Evolutionary conservation across 2,888 invertebrate genomes (phyloP).

Genomic region (Aphidius colemani): DNA sequence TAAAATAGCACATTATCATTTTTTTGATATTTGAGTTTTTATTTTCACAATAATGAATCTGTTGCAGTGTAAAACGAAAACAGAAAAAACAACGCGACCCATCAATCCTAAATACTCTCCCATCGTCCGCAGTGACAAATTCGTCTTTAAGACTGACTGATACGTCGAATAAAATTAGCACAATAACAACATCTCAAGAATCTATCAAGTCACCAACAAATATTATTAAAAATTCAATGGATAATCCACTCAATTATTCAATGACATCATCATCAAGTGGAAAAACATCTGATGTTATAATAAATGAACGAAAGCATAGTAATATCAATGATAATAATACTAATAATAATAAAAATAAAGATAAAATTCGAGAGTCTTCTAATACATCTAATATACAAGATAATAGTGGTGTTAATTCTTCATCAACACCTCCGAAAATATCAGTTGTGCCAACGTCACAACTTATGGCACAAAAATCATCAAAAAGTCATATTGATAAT

Average conservation of each 20-base stretch:
- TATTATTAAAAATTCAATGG: slow-evolving; percentile 35
- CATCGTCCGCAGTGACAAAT: slow-evolving; percentile 29
- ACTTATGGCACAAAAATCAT: slow-evolving; percentile 48
- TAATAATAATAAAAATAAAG: slow-evolving; percentile 39
- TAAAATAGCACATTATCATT: slow-evolving; percentile 14
- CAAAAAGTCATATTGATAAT: slow-evolving; percentile 44
- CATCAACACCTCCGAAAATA: slow-evolving; percentile 43
- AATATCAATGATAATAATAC: slow-evolving; percentile 2
- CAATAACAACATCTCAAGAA: slow-evolving; percentile 28
- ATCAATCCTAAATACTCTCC: slow-evolving; percentile 30
- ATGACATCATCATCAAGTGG: slow-evolving; percentile 27
- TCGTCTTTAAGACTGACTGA: slow-evolving; percentile 34
- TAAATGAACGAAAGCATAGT: slow-evolving; percentile 32
- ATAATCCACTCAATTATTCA: slow-evolving; percentile 36
- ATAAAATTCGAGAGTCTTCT: slow-evolving; percentile 39
- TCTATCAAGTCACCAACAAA: slow-evolving; percentile 34
- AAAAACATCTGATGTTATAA: slow-evolving; percentile 30
- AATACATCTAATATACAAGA: slow-evolving; percentile 34
- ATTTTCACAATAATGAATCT: slow-evolving; percentile 31
- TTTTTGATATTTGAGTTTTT: neutral
- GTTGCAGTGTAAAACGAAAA: slow-evolving; percentile 54
- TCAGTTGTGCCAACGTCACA: slow-evolving; percentile 51
- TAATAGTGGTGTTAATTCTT: neutral
- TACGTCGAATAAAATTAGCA: slow-evolving; percentile 29
- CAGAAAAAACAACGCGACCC: slow-evolving; percentile 47